Evolutionary conservation across 2,113 vertebrate species (phyloP).

Genomic region (Neodon shergylaensis): DNA sequence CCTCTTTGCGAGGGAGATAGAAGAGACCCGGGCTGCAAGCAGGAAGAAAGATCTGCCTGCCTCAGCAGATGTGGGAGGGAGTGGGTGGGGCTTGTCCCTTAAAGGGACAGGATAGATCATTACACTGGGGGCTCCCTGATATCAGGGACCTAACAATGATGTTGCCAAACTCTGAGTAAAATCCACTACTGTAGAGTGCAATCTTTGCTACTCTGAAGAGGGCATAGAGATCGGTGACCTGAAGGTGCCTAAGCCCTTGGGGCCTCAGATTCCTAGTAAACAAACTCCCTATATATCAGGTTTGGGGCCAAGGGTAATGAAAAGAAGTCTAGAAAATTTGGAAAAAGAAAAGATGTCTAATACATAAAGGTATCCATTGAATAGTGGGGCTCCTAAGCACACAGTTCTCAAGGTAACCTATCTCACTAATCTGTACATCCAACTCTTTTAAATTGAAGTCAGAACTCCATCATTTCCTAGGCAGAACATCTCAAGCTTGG

Average conservation of each 20-base stretch:
- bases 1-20: too few species aligned
- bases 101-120: too few species aligned
- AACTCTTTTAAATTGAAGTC: not conserved
- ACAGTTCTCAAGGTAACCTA: not conserved
- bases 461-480: not conserved
- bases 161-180: not conserved
- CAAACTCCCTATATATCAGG: not conserved
- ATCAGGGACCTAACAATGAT: not conserved
- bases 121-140: not conserved
- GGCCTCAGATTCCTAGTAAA: not conserved
- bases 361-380: not conserved
- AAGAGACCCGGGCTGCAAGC: too few species aligned
- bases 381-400: not conserved
- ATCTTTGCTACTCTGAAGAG: not conserved
- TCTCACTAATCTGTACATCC: not conserved
- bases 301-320: not conserved
- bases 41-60: too few species aligned
- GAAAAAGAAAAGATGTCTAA: not conserved
- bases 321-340: not conserved
- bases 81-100: too few species aligned
- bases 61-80: too few species aligned
- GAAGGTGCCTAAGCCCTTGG: not conserved
- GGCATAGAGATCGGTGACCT: not conserved
- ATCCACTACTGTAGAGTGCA: not conserved
- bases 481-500: not conserved